These are phyloP conservation scores for Oscheius onirici DNA, from an alignment of 2,888 invertebrate genomes.

Conservation along the genomic window DNA sequence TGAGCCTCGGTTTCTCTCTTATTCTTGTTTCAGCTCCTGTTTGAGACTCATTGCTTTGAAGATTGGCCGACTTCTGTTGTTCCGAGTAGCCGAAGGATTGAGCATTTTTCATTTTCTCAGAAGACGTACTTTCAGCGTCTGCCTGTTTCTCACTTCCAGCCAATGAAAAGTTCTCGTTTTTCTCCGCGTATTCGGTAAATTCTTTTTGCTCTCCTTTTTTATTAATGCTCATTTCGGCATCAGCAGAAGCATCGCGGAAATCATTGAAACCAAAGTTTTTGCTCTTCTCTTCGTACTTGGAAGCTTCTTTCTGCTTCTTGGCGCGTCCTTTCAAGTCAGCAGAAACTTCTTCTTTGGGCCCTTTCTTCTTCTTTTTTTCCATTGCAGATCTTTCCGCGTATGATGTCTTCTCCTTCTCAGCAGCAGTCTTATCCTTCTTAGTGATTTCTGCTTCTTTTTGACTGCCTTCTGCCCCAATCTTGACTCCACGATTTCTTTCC, in stretches of 20 bases:
- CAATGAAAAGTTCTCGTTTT: background rate
- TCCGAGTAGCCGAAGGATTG: background rate
- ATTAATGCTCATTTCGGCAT: background rate
- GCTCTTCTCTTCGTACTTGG: constrained; percentile 36
- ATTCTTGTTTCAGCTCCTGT: constrained; percentile 5
- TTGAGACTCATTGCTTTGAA: background rate
- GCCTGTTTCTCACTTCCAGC: background rate
- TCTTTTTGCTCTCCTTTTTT: background rate
- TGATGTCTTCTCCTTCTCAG: background rate
- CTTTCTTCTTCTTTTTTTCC: background rate
- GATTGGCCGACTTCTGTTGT: background rate
- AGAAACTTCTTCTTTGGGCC: background rate
- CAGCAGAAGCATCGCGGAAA: constrained; percentile 12
- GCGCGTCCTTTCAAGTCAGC: background rate
- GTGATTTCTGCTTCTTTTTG: background rate
- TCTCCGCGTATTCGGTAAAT: background rate
- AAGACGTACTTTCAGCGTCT: background rate
- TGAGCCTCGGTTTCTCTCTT: background rate
- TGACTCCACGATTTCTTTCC: no score
- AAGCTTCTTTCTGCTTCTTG: background rate
- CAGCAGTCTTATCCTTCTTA: background rate
- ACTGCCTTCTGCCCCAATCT: no score
- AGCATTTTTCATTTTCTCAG: no score
- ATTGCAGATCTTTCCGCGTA: background rate
- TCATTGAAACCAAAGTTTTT: constrained; percentile 22